Percentiles rank a stretch among this genome's conserved stretches.
Evolutionary conservation across 2,797 vertebrate species (phyloP).

Genomic region (Gallinago solitaria): DNA sequence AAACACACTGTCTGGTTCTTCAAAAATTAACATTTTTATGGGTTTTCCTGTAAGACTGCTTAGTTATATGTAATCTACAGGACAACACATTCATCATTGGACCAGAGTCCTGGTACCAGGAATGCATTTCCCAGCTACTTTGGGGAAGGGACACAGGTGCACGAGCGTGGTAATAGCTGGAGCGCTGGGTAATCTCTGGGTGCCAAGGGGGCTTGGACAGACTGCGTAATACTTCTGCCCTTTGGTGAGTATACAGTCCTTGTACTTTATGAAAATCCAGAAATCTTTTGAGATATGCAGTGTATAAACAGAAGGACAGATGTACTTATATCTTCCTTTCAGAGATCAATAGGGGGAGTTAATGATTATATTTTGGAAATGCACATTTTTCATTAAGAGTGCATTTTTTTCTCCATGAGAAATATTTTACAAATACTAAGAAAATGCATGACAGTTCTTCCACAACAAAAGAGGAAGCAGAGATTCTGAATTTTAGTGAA

Average conservation of each 20-base stretch:
- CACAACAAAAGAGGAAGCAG: background rate
- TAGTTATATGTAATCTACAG: background rate
- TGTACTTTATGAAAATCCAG: background rate
- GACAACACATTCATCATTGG: accelerated
- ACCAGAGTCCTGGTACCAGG: background rate
- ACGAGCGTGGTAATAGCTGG: background rate
- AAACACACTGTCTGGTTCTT: background rate
- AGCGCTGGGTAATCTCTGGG: background rate
- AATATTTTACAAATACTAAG: background rate
- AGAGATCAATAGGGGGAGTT: background rate
- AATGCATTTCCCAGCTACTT: background rate
- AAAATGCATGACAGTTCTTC: background rate
- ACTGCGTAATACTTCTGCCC: background rate
- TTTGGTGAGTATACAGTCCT: background rate
- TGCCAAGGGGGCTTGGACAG: accelerated
- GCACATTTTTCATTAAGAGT: background rate
- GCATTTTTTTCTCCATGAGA: background rate
- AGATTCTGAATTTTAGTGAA: background rate
- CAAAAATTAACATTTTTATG: background rate
- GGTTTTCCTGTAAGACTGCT: background rate
- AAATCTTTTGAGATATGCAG: background rate
- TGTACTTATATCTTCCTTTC: background rate
- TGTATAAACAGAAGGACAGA: background rate
- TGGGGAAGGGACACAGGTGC: background rate
- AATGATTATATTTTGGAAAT: background rate